These are phyloP conservation scores for Balaeniceps rex DNA, from an alignment of 2,113 vertebrate species.

Conservation along the genomic window DNA sequence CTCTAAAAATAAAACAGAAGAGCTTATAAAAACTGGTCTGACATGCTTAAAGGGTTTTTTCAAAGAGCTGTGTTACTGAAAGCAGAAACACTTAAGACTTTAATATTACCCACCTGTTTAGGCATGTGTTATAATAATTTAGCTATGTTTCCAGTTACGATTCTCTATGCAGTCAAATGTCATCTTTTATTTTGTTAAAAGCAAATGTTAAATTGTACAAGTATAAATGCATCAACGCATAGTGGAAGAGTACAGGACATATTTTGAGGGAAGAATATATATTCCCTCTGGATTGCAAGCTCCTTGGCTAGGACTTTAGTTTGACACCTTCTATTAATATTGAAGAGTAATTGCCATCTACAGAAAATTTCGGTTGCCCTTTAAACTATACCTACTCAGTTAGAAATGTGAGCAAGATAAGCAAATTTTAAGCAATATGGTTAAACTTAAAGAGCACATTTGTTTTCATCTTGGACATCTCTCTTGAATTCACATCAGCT, in stretches of 20 bases:
- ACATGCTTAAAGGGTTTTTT: background rate
- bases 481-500: background rate
- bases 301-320: background rate
- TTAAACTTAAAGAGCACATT: conserved; percentile 18
- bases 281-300: background rate
- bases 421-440: background rate
- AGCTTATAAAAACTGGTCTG: background rate
- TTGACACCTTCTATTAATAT: background rate
- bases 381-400: background rate
- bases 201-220: background rate
- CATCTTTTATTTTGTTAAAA: conserved; percentile 13
- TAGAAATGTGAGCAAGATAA: conserved; percentile 7
- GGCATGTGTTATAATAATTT: background rate
- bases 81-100: background rate
- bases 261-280: background rate
- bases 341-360: background rate
- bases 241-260: background rate
- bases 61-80: background rate
- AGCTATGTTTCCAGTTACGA: background rate
- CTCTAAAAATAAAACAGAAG: background rate
- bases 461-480: background rate
- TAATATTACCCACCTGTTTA: background rate
- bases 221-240: background rate
- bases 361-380: background rate
- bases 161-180: background rate